Evolutionary conservation across 2,888 invertebrate genomes (phyloP).

Genomic region (Elegia similella): DNA sequence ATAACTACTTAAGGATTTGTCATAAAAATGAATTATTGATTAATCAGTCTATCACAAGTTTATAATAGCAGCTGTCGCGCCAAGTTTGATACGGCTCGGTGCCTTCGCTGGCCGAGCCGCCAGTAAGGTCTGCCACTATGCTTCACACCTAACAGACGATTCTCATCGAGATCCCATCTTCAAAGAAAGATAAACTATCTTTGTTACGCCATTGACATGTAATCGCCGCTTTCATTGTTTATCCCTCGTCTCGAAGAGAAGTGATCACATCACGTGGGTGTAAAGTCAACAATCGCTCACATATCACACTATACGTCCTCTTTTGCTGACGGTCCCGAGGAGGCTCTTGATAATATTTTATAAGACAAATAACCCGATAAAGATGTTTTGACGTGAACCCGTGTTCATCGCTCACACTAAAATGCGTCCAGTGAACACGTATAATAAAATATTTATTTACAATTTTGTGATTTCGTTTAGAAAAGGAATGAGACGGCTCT

Average conservation of each 20-base stretch:
- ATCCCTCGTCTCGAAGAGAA: slow-evolving; percentile 69
- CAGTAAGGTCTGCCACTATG: slow-evolving; percentile 62
- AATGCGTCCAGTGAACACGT: slow-evolving; percentile 77
- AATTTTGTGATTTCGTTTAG: slow-evolving; percentile 65
- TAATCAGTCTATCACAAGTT: slow-evolving; percentile 73
- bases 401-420: slow-evolving; percentile 81
- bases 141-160: slow-evolving; percentile 60
- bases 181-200: slow-evolving; percentile 74
- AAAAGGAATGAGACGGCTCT: slow-evolving; percentile 68
- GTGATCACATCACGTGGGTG: slow-evolving; percentile 76
- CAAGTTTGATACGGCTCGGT: slow-evolving; percentile 63
- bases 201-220: slow-evolving; percentile 72
- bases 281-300: slow-evolving; percentile 76
- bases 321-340: slow-evolving; percentile 79
- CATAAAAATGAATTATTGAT: slow-evolving; percentile 62
- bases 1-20: slow-evolving; percentile 3
- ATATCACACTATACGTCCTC: slow-evolving; percentile 72
- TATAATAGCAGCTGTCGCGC: slow-evolving; percentile 70
- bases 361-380: slow-evolving; percentile 82
- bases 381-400: slow-evolving; percentile 82
- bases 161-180: slow-evolving; percentile 64
- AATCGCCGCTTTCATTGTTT: slow-evolving; percentile 79
- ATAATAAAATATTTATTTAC: slow-evolving; percentile 79
- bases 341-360: slow-evolving; percentile 81
- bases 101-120: slow-evolving; percentile 28